These are phyloP conservation scores for Physeter macrocephalus DNA, from an alignment of 2,113 vertebrate genomes.

Conservation along the genomic window DNA sequence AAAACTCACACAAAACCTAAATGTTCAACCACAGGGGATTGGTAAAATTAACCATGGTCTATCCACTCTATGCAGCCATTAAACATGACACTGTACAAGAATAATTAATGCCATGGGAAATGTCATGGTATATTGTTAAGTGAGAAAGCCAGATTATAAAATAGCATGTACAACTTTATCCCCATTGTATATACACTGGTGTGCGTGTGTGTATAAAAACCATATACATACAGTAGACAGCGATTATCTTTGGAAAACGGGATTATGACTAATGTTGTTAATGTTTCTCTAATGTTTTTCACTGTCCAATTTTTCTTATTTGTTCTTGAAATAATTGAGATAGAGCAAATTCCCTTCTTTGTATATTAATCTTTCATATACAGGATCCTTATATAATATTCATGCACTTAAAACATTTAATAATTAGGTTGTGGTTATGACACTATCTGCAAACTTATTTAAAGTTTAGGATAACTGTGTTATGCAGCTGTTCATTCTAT, in stretches of 20 bases:
- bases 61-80: not conserved
- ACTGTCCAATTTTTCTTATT: not conserved
- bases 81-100: not conserved
- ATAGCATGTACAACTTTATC: not conserved
- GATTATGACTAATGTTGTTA: not conserved
- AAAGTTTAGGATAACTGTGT: conserved; percentile 33
- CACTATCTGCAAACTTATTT: conserved; percentile 9
- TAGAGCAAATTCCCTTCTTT: conserved; percentile 4
- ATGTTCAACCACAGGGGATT: not conserved
- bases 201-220: not conserved
- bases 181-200: not conserved
- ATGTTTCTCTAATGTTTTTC: conserved; percentile 12
- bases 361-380: not conserved
- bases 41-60: not conserved
- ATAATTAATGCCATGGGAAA: not conserved
- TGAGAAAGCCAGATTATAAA: not conserved
- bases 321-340: conserved; percentile 11
- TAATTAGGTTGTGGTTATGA: conserved; percentile 19
- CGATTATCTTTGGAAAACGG: not conserved
- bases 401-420: conserved; percentile 33
- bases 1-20: not conserved
- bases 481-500: not conserved
- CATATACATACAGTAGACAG: not conserved
- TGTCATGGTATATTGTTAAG: not conserved
- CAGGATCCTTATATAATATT: not conserved